These are phyloP conservation scores for Escarpia spicata DNA, from an alignment of 2,888 invertebrate genomes.

Conservation along the genomic window DNA sequence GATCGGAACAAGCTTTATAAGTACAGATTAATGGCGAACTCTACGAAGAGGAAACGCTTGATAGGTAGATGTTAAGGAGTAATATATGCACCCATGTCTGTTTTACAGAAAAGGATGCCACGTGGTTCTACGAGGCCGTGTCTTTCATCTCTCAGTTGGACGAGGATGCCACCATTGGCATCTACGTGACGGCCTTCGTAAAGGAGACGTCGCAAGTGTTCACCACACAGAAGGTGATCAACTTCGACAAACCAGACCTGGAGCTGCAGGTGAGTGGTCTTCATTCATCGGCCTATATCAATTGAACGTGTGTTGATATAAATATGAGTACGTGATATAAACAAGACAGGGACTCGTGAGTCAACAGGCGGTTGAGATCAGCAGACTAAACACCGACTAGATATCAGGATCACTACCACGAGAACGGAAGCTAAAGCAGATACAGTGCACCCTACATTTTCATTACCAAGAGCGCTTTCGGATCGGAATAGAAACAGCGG, in stretches of 20 bases:
- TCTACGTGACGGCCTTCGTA: constrained; percentile 43
- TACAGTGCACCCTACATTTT: no score
- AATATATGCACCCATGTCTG: neutral
- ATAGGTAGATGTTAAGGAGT: neutral
- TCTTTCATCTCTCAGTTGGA: constrained; percentile 48
- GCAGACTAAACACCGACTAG: no score
- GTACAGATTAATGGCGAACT: neutral
- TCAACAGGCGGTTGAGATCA: no score
- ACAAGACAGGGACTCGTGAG: no score
- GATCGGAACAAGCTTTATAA: neutral
- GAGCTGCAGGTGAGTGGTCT: neutral
- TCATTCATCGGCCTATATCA: neutral
- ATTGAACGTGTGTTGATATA: neutral
- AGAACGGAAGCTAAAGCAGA: no score
- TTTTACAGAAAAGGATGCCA: constrained; percentile 35
- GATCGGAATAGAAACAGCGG: no score
- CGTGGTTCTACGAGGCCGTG: constrained; percentile 39
- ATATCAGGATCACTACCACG: no score
- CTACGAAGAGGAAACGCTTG: neutral
- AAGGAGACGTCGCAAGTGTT: neutral
- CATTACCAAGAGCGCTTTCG: no score
- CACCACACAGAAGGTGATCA: neutral
- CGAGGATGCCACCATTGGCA: constrained; percentile 47
- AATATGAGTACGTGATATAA: no score
- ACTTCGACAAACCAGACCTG: constrained; percentile 11